Evolutionary conservation across 2,888 invertebrate species (phyloP).

Genomic region (Tyria jacobaeae): DNA sequence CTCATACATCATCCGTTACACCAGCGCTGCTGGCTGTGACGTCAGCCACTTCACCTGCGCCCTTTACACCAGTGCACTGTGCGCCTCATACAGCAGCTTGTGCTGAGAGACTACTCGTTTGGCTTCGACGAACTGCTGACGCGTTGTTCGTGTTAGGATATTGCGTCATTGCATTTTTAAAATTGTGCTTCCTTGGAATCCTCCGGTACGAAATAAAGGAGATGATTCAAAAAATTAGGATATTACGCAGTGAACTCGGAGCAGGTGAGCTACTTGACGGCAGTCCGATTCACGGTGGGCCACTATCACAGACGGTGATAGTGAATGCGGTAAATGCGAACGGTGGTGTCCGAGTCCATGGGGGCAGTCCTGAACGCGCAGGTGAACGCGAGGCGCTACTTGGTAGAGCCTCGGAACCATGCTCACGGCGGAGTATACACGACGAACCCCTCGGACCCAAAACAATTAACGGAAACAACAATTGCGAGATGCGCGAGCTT

Average conservation of each 20-base stretch:
- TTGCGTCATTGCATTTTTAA: constrained; percentile 95
- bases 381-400: constrained; percentile 88
- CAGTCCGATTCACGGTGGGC: constrained; percentile 81
- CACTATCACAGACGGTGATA: constrained; percentile 80
- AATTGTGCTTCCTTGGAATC: constrained; percentile 95
- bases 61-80: constrained; percentile 76
- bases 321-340: constrained; percentile 86
- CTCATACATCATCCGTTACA: constrained; percentile 73
- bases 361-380: constrained; percentile 84
- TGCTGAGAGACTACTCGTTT: constrained; percentile 90
- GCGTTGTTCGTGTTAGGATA: constrained; percentile 93
- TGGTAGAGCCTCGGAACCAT: constrained; percentile 80
- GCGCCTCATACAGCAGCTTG: constrained; percentile 88
- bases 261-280: constrained; percentile 81
- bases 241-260: constrained; percentile 90
- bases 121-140: constrained; percentile 93
- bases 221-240: constrained; percentile 96
- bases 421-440: constrained; percentile 75
- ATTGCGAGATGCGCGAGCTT: constrained; percentile 92
- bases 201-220: constrained; percentile 95
- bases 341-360: constrained; percentile 86
- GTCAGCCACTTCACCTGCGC: constrained; percentile 68
- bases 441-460: constrained; percentile 86
- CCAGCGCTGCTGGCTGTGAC: constrained; percentile 84
- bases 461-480: constrained; percentile 91